phyloP scores from a whole-genome alignment of 2,113 vertebrate species.

The Ictalurus punctatus region DNA sequence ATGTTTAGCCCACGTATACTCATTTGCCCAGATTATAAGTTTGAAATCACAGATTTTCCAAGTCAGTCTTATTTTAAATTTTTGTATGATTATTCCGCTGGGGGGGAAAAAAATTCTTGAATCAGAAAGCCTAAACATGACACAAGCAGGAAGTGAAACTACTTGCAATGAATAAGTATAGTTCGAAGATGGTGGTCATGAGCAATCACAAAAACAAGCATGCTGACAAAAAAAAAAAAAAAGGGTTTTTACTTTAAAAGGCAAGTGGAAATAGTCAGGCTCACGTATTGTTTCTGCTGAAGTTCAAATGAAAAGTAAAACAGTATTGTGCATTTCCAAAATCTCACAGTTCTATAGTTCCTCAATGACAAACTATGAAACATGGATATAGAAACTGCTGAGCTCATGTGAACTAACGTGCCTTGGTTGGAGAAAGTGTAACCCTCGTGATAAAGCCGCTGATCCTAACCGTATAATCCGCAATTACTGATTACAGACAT shows the following conservation, averaged over 20 bases:
- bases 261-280: neutral
- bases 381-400: neutral
- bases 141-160: constrained; percentile 14
- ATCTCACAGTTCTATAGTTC: constrained; percentile 8
- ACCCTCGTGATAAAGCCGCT: neutral
- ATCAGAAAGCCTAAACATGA: neutral
- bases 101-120: no score
- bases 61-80: neutral
- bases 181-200: neutral
- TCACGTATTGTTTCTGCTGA: neutral
- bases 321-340: neutral
- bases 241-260: neutral
- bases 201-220: neutral
- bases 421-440: neutral
- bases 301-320: neutral
- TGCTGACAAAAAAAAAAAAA: no score
- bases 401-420: neutral
- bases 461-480: neutral
- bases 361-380: neutral
- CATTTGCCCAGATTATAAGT: neutral
- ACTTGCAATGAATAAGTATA: neutral
- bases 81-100: neutral
- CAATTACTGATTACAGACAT: neutral
- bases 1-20: neutral
- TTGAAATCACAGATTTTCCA: neutral